Percentiles rank a stretch among this genome's conserved stretches.
Conservation (phyloP, 2,888 invertebrate genomes). For the Acrobasis suavella region DNA sequence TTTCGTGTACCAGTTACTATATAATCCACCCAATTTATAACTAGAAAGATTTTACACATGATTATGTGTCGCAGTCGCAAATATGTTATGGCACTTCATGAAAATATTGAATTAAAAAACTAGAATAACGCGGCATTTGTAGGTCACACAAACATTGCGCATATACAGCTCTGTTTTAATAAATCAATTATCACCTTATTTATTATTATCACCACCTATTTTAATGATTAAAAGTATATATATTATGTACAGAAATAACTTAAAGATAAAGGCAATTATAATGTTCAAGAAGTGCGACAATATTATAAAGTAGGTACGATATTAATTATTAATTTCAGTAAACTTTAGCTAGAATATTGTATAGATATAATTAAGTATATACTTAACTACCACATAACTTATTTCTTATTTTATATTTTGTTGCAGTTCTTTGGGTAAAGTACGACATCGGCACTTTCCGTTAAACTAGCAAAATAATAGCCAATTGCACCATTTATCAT, state of each 20-base stretch:
- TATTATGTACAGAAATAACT: slow-evolving; percentile 11
- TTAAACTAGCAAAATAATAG: slow-evolving; percentile 33
- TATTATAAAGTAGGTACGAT: neutral
- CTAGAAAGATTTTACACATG: slow-evolving; percentile 7
- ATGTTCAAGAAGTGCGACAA: slow-evolving; percentile 14
- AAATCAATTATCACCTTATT: slow-evolving; percentile 7
- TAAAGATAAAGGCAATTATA: neutral
- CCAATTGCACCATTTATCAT: slow-evolving; percentile 61
- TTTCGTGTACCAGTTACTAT: neutral
- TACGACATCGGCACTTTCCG: slow-evolving; percentile 34
- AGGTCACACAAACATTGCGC: slow-evolving; percentile 1
- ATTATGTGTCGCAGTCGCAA: slow-evolving; percentile 18
- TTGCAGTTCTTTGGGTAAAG: slow-evolving; percentile 39
- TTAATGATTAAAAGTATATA: neutral
- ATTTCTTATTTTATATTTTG: slow-evolving; percentile 25
- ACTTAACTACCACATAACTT: slow-evolving; percentile 19
- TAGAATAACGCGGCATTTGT: slow-evolving; percentile 8
- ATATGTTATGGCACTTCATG: slow-evolving; percentile 23
- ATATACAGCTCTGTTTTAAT: neutral
- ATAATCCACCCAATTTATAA: slow-evolving; percentile 1
- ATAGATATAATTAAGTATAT: slow-evolving; percentile 20
- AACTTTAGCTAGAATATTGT: slow-evolving; percentile 1
- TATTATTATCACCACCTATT: neutral
- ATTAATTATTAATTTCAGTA: neutral
- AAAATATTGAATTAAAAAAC: slow-evolving; percentile 17